Evolutionary conservation across 2,888 invertebrate species (phyloP), one percentile per base, ranked within the genome.

Genomic region (Drosophila histrio): DNA sequence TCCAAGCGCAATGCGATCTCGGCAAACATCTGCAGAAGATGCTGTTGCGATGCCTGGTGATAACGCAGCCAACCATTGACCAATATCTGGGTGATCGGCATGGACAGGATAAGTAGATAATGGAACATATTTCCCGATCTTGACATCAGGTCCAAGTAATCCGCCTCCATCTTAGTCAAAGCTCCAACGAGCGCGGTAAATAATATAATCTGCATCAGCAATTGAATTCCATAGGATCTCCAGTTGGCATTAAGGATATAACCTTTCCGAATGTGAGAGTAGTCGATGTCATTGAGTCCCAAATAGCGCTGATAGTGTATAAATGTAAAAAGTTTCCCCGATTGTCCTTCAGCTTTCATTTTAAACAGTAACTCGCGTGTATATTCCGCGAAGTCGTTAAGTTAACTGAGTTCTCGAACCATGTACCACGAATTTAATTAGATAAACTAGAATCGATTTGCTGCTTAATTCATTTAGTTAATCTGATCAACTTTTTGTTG

Each of bases 221-320:
- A 6, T 17, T 63, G 70, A 4, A 36, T 41, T 4, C 9, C 13
- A 21, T 22, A 39, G 0, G 62, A 54, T 5, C 7, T 11, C 11
- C 22, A 53, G 8, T 7, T 63, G 9, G 28, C 15, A 15, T 56
- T 54, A 2, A 69, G 8, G 6, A 59, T 41, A 47, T 69, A 71
- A 13, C 50, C 11, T 3, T 52, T 7, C 1, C 5, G 2, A 9
- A 2, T 7, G 4, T 1, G 39, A 13, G 58, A 54, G 50, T 69
- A 71, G n/a, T 71, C 54, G 8, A 71, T 59, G 21, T 69, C 54
- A 21, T 30, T 56, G 1, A 71, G 21, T 15, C 70, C 70, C 46
- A 71, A 32, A 15, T 70, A 71, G 0, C 70, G 63, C 41, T 71
- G 69, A 17, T 68, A 68, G 9, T 43, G 61, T 32, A 61, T 7